Evolutionary conservation across 92 coral and sea anemone species (phyloP).

Genomic region (Montipora capitata): DNA sequence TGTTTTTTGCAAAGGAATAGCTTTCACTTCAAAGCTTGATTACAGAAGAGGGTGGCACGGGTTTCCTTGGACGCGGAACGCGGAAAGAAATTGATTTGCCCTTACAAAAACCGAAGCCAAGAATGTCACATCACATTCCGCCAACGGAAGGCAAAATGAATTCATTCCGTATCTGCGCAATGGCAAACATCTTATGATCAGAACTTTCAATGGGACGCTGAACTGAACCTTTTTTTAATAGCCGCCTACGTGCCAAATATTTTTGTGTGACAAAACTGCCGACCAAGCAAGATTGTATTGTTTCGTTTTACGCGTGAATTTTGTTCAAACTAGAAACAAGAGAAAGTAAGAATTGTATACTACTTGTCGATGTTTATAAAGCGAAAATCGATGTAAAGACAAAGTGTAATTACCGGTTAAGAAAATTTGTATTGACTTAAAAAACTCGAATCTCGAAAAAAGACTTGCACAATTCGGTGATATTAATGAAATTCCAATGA

Average conservation of each 20-base stretch:
- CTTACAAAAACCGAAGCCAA: too few relatives aligned
- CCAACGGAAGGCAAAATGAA: constrained; percentile 2
- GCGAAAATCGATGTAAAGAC: background rate
- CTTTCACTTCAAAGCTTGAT: constrained; percentile 31
- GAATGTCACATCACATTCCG: background rate
- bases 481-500: too few relatives aligned
- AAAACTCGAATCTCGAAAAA: too few relatives aligned
- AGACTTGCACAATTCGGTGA: too few relatives aligned
- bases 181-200: too few relatives aligned
- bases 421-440: too few relatives aligned
- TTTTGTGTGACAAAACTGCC: constrained; percentile 7
- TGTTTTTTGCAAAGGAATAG: background rate
- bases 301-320: constrained; percentile 4
- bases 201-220: background rate
- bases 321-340: background rate
- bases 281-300: constrained; percentile 34
- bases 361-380: constrained; percentile 2
- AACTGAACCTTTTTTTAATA: background rate
- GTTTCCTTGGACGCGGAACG: background rate
- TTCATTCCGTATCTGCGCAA: background rate
- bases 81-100: constrained; percentile 7
- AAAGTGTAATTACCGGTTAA: too few relatives aligned
- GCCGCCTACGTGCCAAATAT: background rate
- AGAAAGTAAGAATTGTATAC: background rate
- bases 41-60: constrained; percentile 40